Evolutionary conservation across 2,797 vertebrate species (phyloP), one percentile per base, ranked within the genome.

Genomic region (Loriculus beryllinus): DNA sequence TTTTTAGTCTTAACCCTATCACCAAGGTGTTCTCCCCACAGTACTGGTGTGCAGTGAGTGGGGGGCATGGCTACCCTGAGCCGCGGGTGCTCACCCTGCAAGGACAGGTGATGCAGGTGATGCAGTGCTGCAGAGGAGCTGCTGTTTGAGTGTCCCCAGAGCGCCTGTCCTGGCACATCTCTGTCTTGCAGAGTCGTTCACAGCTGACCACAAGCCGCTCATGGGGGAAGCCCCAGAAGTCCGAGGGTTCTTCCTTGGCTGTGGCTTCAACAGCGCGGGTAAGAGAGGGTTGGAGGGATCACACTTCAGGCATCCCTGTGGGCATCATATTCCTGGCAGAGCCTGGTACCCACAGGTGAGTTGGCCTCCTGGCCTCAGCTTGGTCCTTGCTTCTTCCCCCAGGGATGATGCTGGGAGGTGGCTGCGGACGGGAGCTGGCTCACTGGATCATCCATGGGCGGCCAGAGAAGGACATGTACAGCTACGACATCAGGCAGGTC

Each of bases 361-460:
- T 31, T 12, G 82, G 28, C 59, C n/a, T 39, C n/a, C 31, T 40
- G 80, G 18, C 29, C 35, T 64, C 8, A 2, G 1, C 48, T 67
- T 16, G 3, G 7, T 14, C 28, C 64, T 74, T 0, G 0, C 29
- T 42, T 75, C 10, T 37, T 45, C 62, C 48, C 25, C 20, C 97
- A 99, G 99, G 99, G 43, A 99, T 99, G 99, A 99, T 99, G 99
- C 96, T 99, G 74, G 99, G 99, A 45, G 99, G 99, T 0, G 99
- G 99, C 89, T 99, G 99, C 6, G 99, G 99, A n/a, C 98, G 96
- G 96, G 99, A 99, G 82, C 97, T 99, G 93, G 99, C 99, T 47
- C 98, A 98, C 95, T 99, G 99, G 99, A 97, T 99, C 70, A 96
- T 99, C 82, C 98, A 98, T 0, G 99, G 99, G 21, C 98, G 98